Conservation (phyloP, 2,113 vertebrate species). For the Ginglymostoma cirratum region DNA sequence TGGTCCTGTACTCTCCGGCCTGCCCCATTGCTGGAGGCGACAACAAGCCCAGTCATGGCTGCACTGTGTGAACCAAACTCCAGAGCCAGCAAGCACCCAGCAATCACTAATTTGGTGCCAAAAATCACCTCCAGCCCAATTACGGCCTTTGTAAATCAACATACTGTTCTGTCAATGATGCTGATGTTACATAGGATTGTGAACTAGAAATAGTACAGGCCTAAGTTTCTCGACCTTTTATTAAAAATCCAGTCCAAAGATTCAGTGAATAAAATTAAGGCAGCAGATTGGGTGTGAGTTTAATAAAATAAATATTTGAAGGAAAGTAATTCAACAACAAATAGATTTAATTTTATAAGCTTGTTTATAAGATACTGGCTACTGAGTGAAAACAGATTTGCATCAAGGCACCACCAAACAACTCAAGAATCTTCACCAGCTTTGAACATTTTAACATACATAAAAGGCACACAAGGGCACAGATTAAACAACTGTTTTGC, state of each 20-base stretch:
- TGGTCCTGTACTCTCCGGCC: not conserved
- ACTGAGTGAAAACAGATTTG: not conserved
- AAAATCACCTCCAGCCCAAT: not conserved
- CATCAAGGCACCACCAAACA: not conserved
- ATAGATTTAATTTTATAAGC: not conserved
- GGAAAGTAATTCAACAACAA: not conserved
- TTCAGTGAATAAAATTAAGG: not conserved
- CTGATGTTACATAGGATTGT: not conserved
- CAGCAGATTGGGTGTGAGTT: not conserved
- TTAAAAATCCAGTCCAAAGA: not conserved
- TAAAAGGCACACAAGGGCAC: not conserved
- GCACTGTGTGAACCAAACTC: not conserved
- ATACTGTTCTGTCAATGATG: not conserved
- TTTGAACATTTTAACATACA: not conserved
- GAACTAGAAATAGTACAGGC: not conserved
- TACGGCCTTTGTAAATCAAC: not conserved
- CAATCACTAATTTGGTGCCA: not conserved
- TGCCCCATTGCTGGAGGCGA: not conserved
- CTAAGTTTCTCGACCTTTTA: not conserved
- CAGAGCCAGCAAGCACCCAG: too few species aligned
- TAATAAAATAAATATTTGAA: not conserved
- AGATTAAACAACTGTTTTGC: conserved; percentile 16
- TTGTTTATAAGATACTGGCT: not conserved
- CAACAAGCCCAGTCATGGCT: not conserved
- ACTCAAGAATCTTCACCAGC: not conserved